Evolutionary conservation across 1,140 invertebrate genomes (phyloP), one percentile per base, ranked within the genome.

Genomic region (Pseudobourletiella spinata): DNA sequence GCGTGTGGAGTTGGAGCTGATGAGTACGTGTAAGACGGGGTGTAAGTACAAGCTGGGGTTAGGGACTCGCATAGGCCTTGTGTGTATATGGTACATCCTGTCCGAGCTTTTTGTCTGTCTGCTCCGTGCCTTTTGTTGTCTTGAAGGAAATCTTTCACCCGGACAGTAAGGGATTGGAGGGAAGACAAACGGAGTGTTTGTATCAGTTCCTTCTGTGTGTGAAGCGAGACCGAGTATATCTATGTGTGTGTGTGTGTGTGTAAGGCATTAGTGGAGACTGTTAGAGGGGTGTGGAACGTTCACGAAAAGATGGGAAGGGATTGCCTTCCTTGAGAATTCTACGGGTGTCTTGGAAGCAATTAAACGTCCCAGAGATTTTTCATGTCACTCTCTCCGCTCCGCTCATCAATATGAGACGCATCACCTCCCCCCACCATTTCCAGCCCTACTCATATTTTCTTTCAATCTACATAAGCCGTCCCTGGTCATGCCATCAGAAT

Each of bases 391-490:
- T 69, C 59, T 48, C 51, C 51, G 30, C 26, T 42, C 42, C 39
- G 50, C 65, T 67, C 65, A 69, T 66, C 65, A 66, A 66, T 69
- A 67, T 69, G 64, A 65, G 59, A 26, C 57, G 59, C 68, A 64
- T 63, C 62, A 64, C 64, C 61, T 62, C 56, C 35, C 58, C 55
- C 57, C 26, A 64, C 64, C 57, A 56, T 63, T 69, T 66, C 59
- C 56, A 62, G 60, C 43, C 57, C 60, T 39, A 18, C 28, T 63
- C 68, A 67, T 65, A 69, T 69, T 67, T 69, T 69, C 68, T 69
- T 69, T 69, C 68, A 69, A 69, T 69, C 68, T 69, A 66, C 68
- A 69, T 69, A 69, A 69, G 65, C 68, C 68, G 63, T 66, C 62
- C 55, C 50, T 44, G 18, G 29, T 43, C 54, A 57, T 65, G 62